Evolutionary conservation across 2,113 vertebrate genomes (phyloP).

Genomic region (Chinchilla lanigera): DNA sequence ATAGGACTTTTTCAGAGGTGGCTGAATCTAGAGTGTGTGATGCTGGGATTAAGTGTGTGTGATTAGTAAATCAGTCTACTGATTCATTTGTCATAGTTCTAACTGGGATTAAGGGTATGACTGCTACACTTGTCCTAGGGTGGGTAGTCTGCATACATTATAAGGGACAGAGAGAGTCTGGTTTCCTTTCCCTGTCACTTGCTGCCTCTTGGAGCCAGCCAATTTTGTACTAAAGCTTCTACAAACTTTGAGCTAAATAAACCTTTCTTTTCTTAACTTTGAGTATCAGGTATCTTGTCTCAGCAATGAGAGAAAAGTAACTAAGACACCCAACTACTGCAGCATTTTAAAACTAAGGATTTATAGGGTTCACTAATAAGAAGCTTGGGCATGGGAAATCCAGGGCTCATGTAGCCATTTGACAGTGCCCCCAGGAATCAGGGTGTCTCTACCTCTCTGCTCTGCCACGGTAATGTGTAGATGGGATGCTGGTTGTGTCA

Average conservation of each 20-base stretch:
- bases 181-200: neutral
- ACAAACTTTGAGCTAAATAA: neutral
- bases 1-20: neutral
- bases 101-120: neutral
- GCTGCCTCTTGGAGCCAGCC: neutral
- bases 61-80: too few relatives aligned
- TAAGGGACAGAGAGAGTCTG: neutral
- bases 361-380: neutral
- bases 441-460: neutral
- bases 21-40: neutral
- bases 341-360: neutral
- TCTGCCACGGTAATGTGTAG: neutral
- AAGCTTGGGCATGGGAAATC: neutral
- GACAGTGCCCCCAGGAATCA: neutral
- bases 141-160: neutral
- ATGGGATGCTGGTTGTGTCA: neutral
- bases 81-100: neutral
- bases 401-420: neutral
- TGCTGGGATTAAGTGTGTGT: neutral
- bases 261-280: neutral
- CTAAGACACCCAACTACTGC: neutral
- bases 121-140: neutral
- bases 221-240: neutral
- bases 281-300: neutral
- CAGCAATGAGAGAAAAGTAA: neutral